These are phyloP conservation scores for Melinaea menophilus DNA, from an alignment of 2,888 invertebrate genomes.

Conservation along the genomic window DNA sequence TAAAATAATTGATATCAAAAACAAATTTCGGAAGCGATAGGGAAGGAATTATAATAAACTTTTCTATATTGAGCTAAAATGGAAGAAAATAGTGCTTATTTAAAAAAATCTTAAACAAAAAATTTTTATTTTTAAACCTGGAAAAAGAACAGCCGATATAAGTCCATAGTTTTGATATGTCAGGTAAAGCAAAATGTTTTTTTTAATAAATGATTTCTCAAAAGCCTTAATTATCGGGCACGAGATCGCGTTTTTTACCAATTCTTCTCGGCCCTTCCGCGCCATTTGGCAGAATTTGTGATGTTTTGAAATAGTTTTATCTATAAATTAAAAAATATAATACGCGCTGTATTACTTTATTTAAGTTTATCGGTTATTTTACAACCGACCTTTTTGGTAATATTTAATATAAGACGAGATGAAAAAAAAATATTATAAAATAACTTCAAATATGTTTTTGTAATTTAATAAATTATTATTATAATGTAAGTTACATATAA, in stretches of 20 bases:
- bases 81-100: too few species aligned
- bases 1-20: not conserved
- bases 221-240: conserved; percentile 73
- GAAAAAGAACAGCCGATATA: conserved; percentile 47
- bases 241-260: conserved; percentile 72
- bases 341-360: conserved; percentile 19
- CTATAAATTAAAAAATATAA: conserved; percentile 39
- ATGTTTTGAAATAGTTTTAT: conserved; percentile 39
- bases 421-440: not conserved
- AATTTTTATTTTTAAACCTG: too few species aligned
- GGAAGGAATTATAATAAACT: too few species aligned
- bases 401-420: too few species aligned
- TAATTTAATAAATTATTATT: too few species aligned
- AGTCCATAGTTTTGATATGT: conserved; percentile 54
- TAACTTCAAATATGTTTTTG: not conserved
- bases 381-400: conserved; percentile 9
- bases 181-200: conserved; percentile 73
- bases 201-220: conserved; percentile 63
- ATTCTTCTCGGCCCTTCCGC: conserved; percentile 49
- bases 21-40: too few species aligned
- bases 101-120: too few species aligned
- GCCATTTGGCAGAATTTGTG: conserved; percentile 60
- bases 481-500: too few species aligned
- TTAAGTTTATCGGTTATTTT: conserved; percentile 25
- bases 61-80: too few species aligned